phyloP scores from a whole-genome alignment of 2,113 vertebrate species.

The Dasyornis broadbenti region DNA sequence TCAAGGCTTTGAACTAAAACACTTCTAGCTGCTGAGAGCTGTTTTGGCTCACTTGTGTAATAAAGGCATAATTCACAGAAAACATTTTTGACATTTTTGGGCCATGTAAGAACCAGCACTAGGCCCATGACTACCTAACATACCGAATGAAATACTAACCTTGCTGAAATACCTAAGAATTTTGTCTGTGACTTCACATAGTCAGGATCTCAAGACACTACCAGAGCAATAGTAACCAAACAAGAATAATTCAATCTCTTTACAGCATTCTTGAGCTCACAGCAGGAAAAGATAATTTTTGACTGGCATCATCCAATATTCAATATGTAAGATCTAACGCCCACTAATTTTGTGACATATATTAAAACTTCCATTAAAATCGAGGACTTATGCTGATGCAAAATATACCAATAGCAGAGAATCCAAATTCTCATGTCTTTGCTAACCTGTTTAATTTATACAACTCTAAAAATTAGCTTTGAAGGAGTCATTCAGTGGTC shows the following conservation, averaged over 20 bases:
- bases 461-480: not conserved
- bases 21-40: not conserved
- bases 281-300: not conserved
- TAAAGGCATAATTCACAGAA: constrained; percentile 7
- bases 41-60: not conserved
- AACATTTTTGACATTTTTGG: not conserved
- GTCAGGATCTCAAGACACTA: not conserved
- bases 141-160: not conserved
- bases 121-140: not conserved
- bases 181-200: not conserved
- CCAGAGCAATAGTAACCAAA: not conserved
- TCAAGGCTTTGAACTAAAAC: not conserved
- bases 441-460: not conserved
- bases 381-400: not conserved
- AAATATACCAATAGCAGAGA: not conserved
- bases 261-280: not conserved
- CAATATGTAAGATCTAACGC: not conserved
- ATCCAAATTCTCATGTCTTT: not conserved
- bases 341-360: not conserved
- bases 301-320: not conserved
- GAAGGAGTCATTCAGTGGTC: not conserved
- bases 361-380: not conserved
- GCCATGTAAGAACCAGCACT: not conserved
- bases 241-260: not conserved
- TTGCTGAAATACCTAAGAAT: not conserved